Evolutionary conservation across 2,113 vertebrate genomes (phyloP).

Genomic region (Cnemophilus loriae): DNA sequence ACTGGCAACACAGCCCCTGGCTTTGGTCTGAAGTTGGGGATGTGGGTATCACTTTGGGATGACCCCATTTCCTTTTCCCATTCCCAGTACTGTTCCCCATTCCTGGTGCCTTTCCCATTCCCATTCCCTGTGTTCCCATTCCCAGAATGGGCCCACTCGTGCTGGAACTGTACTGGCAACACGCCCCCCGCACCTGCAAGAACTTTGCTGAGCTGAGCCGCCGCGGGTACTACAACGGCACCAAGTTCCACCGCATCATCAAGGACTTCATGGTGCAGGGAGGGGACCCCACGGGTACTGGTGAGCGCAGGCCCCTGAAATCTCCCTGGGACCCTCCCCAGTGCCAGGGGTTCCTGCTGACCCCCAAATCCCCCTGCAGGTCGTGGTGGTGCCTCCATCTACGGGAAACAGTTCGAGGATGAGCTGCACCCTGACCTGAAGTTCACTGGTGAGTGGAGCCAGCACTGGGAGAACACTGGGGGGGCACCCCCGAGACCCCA

Average conservation of each 20-base stretch:
- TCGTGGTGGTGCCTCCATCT: constrained; percentile 91
- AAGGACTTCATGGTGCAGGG: constrained; percentile 97
- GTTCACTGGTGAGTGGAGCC: constrained; percentile 81
- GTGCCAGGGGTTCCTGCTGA: background rate
- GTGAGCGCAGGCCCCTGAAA: constrained; percentile 43
- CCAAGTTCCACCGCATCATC: constrained; percentile 92
- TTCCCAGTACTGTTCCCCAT: background rate
- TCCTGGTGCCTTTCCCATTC: background rate
- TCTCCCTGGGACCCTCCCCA: background rate
- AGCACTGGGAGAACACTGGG: background rate
- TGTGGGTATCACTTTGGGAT: background rate
- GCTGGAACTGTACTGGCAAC: constrained; percentile 92
- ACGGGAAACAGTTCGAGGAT: constrained; percentile 94
- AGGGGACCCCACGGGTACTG: constrained; percentile 93
- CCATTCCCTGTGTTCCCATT: background rate
- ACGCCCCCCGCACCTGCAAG: constrained; percentile 89
- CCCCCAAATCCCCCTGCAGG: constrained; percentile 53
- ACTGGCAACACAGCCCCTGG: constrained; percentile 82
- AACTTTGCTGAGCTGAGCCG: constrained; percentile 91
- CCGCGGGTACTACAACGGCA: constrained; percentile 91
- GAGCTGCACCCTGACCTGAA: constrained; percentile 90
- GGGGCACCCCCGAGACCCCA: background rate
- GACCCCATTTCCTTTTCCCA: background rate
- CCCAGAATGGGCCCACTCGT: constrained; percentile 85
- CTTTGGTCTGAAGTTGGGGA: background rate